Percentiles rank a stretch among this genome's conserved stretches.
Evolutionary conservation across 1,140 invertebrate species (phyloP).

Genomic region (Tyrophagus putrescentiae): DNA sequence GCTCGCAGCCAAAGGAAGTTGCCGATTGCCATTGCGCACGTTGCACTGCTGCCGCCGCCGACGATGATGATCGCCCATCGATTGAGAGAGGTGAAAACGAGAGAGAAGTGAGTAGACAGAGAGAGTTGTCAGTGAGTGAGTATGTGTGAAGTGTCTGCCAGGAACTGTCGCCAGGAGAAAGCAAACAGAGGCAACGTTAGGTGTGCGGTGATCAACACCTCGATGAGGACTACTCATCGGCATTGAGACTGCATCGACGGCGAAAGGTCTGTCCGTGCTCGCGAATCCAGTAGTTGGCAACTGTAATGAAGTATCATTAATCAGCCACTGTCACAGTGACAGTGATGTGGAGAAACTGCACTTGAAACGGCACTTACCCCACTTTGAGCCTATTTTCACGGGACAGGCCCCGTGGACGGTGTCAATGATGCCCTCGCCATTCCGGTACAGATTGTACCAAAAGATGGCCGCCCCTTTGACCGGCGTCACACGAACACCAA

Average conservation of each 20-base stretch:
- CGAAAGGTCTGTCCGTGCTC: conserved; percentile 31
- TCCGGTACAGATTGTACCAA: conserved; percentile 39
- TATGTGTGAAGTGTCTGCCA: no score
- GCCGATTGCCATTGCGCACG: no score
- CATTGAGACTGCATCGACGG: conserved; percentile 29
- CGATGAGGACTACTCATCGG: conserved; percentile 23
- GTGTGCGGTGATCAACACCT: background rate
- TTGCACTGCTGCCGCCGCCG: background rate
- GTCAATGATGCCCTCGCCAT: conserved; percentile 34
- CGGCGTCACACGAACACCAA: conserved; percentile 29
- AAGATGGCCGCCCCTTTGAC: conserved; percentile 33
- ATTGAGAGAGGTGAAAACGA: no score
- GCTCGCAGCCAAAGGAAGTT: no score
- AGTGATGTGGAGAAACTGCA: background rate
- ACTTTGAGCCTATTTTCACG: conserved; percentile 39
- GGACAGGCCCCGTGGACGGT: conserved; percentile 41
- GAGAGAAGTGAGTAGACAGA: no score
- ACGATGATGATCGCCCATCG: background rate
- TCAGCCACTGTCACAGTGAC: conserved; percentile 13
- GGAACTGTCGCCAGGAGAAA: no score
- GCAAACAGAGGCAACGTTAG: background rate
- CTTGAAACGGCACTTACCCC: conserved; percentile 33
- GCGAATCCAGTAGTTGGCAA: conserved; percentile 34
- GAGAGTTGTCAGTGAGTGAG: no score
- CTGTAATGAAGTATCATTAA: conserved; percentile 27